These are phyloP conservation scores for Thera britannica DNA, from an alignment of 2,888 invertebrate genomes.

Conservation along the genomic window DNA sequence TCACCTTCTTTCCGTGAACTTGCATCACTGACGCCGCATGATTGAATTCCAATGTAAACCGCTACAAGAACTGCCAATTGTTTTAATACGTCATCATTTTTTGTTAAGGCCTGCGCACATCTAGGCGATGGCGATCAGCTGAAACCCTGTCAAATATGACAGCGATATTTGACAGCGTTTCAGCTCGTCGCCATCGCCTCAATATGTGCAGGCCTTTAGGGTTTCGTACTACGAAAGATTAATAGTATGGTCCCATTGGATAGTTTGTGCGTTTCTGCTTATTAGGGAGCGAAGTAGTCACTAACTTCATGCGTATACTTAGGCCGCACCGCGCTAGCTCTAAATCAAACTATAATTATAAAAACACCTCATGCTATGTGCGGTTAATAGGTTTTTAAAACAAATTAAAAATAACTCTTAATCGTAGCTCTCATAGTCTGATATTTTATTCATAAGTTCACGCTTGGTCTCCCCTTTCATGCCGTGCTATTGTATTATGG, in stretches of 20 bases:
- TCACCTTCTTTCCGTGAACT: conserved; percentile 39
- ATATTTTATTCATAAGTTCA: conserved; percentile 64
- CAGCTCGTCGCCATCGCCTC: no score
- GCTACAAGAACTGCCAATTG: conserved; percentile 14
- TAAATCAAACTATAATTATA: conserved; percentile 1
- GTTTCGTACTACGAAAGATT: no score
- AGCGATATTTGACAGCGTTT: no score
- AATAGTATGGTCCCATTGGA: no score
- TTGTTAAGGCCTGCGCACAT: no score
- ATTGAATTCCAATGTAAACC: conserved; percentile 53
- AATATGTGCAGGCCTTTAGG: no score
- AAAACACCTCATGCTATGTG: not conserved
- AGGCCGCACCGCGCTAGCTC: not conserved
- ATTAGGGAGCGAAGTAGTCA: no score
- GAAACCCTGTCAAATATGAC: no score
- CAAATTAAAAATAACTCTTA: conserved; percentile 56
- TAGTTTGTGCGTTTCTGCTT: no score
- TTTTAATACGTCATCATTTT: not conserved
- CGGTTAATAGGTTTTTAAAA: conserved; percentile 44
- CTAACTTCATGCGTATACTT: no score
- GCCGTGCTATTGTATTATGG: conserved; percentile 46
- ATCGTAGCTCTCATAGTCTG: conserved; percentile 51
- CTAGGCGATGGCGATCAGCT: no score
- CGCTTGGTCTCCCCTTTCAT: conserved; percentile 51
- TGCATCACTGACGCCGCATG: conserved; percentile 41